phyloP scores from a whole-genome alignment of 2,797 vertebrate genomes.

The Phylloscopus collybita region DNA sequence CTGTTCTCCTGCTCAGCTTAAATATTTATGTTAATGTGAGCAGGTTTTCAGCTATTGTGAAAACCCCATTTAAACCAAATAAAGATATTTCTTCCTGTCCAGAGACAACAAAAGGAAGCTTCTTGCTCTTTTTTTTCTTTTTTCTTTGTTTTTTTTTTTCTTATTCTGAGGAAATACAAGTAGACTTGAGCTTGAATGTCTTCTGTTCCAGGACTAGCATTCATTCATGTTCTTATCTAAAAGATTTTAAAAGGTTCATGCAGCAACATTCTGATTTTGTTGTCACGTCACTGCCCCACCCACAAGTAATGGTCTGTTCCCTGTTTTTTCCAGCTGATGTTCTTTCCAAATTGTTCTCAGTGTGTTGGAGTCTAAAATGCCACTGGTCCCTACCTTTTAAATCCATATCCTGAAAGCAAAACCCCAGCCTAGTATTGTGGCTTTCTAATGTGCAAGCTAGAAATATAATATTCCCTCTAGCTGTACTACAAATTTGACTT shows the following conservation, averaged over 20 bases:
- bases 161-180: not conserved
- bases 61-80: not conserved
- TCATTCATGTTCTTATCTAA: not conserved
- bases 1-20: not conserved
- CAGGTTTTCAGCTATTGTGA: not conserved
- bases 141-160: not conserved
- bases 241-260: not conserved
- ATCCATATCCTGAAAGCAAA: not conserved
- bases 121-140: not conserved
- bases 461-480: not conserved
- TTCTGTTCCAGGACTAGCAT: not conserved
- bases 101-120: not conserved
- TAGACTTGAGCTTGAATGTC: not conserved
- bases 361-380: not conserved
- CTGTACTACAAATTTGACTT: not conserved
- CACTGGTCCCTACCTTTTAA: not conserved
- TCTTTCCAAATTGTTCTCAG: not conserved
- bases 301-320: not conserved
- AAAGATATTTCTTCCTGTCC: not conserved
- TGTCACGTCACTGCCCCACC: not conserved
- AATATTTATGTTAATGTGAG: not conserved
- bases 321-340: not conserved
- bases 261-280: not conserved
- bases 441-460: not conserved
- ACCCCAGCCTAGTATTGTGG: not conserved